Evolutionary conservation across 2,797 vertebrate genomes (phyloP), one percentile per base, ranked within the genome.

Genomic region (Rhabdophis nuchalis): DNA sequence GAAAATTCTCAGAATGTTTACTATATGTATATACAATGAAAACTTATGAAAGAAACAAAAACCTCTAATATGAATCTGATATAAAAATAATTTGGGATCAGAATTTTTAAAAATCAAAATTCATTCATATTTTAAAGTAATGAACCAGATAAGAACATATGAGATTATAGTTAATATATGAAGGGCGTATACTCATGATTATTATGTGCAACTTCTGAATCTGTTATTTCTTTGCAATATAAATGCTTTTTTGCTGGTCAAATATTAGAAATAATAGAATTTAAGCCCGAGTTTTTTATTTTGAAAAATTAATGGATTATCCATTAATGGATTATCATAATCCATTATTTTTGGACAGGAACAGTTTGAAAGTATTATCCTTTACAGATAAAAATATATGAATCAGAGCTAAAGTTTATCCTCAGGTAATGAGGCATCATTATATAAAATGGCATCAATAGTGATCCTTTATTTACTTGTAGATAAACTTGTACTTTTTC

Each of bases 1-100:
- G 93, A 97, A 95, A 95, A 97, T 96, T 96, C 94, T 96, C 92
- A 93, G 60, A 97, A 96, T 96, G 96, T 95, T 97, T 92, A 95
- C 96, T 97, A 97, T 95, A 94, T n/a, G 61, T 97, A 97, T 93
- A 97, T 95, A 97, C 97, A 97, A 97, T 97, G 97, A 91, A 96
- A 96, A 94, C 96, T 64, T 95, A 95, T 96, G 52, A 95, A 95
- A 97, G 96, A 95, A 96, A 97, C 93, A 5, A 52, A 23, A 52
- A 25, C 6, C 77, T 87, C 57, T 29, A 60, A 77, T 87, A 41
- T 72, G 64, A 90, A 36, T 87, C 53, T 90, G 32, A 90, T 82
- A 13, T 41, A 27, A 27, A n/a, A 32, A 52, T 89, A 56, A 89
- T 13, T 88, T 10, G 46, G 88, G 14, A 50, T 29, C 25, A 72